phyloP scores from a whole-genome alignment of 2,797 vertebrate species.

The Xiphophorus birchmanni region DNA sequence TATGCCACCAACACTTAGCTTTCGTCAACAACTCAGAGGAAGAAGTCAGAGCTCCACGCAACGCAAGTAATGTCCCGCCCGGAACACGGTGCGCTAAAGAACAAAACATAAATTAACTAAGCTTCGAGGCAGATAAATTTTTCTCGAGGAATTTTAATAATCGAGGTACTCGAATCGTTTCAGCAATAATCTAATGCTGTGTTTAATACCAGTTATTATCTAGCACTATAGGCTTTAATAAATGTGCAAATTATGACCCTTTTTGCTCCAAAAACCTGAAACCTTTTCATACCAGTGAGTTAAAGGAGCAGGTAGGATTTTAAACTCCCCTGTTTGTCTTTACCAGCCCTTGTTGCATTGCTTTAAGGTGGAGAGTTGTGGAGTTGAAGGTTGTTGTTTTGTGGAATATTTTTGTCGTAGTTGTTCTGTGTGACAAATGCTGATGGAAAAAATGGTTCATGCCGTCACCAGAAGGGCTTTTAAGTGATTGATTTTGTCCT shows the following conservation, averaged over 20 bases:
- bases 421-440: neutral
- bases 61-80: too few species aligned
- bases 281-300: neutral
- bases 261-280: neutral
- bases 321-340: neutral
- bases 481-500: neutral
- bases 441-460: neutral
- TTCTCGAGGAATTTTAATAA: too few species aligned
- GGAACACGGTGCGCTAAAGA: too few species aligned
- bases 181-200: neutral
- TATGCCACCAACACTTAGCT: too few species aligned
- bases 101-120: too few species aligned
- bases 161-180: too few species aligned
- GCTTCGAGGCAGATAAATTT: too few species aligned
- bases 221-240: neutral
- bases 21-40: too few species aligned
- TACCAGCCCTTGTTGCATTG: neutral
- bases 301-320: neutral
- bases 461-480: neutral
- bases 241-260: neutral
- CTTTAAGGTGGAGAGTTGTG: neutral
- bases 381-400: neutral
- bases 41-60: too few species aligned
- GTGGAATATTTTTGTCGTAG: neutral
- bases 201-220: neutral